These are phyloP conservation scores for Montipora foliosa DNA, from an alignment of 64 coral and sea anemone genomes.

Conservation along the genomic window DNA sequence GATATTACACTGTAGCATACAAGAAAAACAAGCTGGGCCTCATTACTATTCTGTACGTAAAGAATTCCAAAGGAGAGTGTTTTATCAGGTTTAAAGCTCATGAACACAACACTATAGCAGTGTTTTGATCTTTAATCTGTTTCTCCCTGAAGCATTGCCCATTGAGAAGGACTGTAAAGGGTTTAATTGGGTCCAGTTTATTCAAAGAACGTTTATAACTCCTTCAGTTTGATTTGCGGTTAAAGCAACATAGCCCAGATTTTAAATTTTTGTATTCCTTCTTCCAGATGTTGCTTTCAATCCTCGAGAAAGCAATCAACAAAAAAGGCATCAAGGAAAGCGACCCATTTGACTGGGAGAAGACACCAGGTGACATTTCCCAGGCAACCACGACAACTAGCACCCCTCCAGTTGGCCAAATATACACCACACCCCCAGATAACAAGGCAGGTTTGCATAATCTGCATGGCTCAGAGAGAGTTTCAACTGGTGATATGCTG, in stretches of 20 bases:
- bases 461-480: constrained; percentile 56
- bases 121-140: no score
- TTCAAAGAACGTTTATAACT: no score
- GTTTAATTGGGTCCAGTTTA: no score
- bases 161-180: no score
- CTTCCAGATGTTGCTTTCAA: constrained; percentile 73
- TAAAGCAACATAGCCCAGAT: not conserved
- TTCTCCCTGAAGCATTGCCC: no score
- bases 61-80: no score
- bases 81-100: no score
- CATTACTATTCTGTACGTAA: no score
- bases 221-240: no score
- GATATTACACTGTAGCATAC: no score
- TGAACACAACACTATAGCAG: no score
- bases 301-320: constrained; percentile 81
- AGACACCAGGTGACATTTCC: constrained; percentile 69
- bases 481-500: constrained; percentile 70
- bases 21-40: no score
- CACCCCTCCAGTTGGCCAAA: constrained; percentile 79
- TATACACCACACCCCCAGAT: constrained; percentile 79
- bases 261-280: not conserved
- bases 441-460: constrained; percentile 72
- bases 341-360: constrained; percentile 96
- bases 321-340: constrained; percentile 86
- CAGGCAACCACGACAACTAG: constrained; percentile 93